phyloP scores from a whole-genome alignment of 2,113 vertebrate species.

The Ellobius talpinus region DNA sequence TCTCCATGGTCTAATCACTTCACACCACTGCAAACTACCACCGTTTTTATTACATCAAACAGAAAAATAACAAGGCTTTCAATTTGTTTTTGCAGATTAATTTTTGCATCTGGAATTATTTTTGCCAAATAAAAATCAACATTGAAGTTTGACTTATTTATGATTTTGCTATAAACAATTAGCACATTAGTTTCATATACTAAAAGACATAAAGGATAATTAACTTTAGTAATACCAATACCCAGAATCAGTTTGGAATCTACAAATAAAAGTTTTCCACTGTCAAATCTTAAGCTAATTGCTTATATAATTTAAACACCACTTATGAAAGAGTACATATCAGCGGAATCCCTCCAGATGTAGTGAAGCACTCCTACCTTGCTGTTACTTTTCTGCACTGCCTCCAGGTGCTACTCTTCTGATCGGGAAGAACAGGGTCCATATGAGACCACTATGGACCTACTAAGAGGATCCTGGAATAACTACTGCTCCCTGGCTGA shows the following conservation, averaged over 20 bases:
- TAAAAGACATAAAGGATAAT: slow-evolving; percentile 33
- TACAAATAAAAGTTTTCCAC: slow-evolving; percentile 20
- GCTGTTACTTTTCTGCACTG: background rate
- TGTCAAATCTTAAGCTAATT: slow-evolving; percentile 11
- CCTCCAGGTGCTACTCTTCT: background rate
- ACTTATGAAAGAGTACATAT: background rate
- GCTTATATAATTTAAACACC: background rate
- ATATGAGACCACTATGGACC: background rate
- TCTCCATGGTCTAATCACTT: background rate
- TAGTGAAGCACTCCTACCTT: slow-evolving; percentile 6
- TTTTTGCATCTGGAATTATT: background rate
- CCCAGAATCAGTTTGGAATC: background rate
- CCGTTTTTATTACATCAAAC: background rate
- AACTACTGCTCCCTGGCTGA: background rate
- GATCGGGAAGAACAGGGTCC: slow-evolving; percentile 3
- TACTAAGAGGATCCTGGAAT: background rate
- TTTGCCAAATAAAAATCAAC: slow-evolving; percentile 52
- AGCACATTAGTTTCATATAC: background rate
- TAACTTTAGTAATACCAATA: slow-evolving; percentile 32
- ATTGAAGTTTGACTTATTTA: slow-evolving; percentile 36
- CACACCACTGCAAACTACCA: background rate
- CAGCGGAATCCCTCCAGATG: background rate
- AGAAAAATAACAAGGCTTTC: background rate
- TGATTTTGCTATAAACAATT: slow-evolving; percentile 10
- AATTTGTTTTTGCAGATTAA: slow-evolving; percentile 7